Evolutionary conservation across 2,888 invertebrate genomes (phyloP).

Genomic region (Aplocera efformata): DNA sequence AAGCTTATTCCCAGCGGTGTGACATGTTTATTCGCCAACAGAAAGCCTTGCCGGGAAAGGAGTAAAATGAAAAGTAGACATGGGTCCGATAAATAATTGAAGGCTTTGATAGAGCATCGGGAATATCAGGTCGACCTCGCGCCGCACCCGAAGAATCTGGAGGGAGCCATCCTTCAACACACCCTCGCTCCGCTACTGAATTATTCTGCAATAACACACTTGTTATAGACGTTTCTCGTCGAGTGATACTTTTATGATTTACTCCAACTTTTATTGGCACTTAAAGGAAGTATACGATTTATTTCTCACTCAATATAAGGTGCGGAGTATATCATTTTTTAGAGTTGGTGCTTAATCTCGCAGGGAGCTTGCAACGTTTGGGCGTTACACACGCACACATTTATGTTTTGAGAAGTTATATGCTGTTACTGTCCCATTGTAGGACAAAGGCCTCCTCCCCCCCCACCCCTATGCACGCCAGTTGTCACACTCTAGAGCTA

Average conservation of each 20-base stretch:
- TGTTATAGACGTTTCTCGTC: slow-evolving; percentile 77
- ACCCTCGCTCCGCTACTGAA: slow-evolving; percentile 72
- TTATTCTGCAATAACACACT: slow-evolving; percentile 80
- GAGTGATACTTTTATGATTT: slow-evolving; percentile 81
- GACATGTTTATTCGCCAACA: slow-evolving; percentile 67
- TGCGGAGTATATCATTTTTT: slow-evolving; percentile 76
- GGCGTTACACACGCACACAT: slow-evolving; percentile 64
- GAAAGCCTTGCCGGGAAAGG: slow-evolving; percentile 68
- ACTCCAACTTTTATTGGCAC: slow-evolving; percentile 80
- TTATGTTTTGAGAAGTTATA: slow-evolving; percentile 44
- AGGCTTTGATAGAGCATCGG: slow-evolving; percentile 76
- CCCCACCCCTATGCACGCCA: too few species aligned
- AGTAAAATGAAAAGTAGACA: slow-evolving; percentile 80
- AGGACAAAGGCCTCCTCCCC: too few species aligned
- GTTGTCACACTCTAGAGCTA: too few species aligned
- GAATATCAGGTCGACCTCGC: slow-evolving; percentile 67
- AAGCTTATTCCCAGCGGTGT: slow-evolving; percentile 61
- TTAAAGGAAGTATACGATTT: slow-evolving; percentile 80
- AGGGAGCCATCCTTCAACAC: slow-evolving; percentile 75
- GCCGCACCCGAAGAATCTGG: slow-evolving; percentile 51
- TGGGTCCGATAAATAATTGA: slow-evolving; percentile 80
- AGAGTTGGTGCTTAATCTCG: slow-evolving; percentile 58
- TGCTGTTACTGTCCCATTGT: slow-evolving; percentile 31
- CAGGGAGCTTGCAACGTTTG: slow-evolving; percentile 50
- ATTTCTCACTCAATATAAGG: slow-evolving; percentile 78